Evolutionary conservation across 2,113 vertebrate species (phyloP).

Genomic region (Nibea coibor): DNA sequence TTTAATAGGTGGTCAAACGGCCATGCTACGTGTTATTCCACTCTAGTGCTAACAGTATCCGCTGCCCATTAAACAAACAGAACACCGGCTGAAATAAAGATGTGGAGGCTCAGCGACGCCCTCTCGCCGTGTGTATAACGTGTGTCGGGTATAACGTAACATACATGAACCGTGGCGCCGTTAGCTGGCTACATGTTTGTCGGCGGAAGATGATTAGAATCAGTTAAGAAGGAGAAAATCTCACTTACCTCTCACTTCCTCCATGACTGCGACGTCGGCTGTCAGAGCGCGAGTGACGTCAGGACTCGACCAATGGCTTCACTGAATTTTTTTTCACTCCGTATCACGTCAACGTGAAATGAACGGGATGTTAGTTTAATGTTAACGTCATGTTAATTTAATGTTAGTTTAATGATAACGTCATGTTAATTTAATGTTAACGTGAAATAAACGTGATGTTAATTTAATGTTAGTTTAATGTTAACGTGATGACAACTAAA

Average conservation of each 20-base stretch:
- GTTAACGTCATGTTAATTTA: too few species aligned
- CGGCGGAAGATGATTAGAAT: not conserved
- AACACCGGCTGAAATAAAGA: conserved; percentile 35
- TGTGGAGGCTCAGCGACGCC: not conserved
- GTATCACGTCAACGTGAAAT: too few species aligned
- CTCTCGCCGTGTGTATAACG: not conserved
- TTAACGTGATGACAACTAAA: too few species aligned
- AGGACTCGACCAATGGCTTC: not conserved
- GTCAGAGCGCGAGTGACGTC: conserved; percentile 67
- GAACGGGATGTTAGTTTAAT: too few species aligned
- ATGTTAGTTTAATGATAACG: too few species aligned
- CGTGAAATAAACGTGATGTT: not conserved
- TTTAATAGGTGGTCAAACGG: not conserved
- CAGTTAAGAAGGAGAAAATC: conserved; percentile 10
- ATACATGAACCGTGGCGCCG: accelerated
- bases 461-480: too few species aligned
- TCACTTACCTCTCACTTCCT: conserved; percentile 84
- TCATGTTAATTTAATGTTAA: too few species aligned
- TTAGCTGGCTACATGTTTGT: too few species aligned
- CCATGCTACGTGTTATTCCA: not conserved
- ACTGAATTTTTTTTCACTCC: not conserved
- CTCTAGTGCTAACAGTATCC: not conserved
- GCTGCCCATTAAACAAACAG: not conserved
- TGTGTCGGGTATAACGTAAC: accelerated
- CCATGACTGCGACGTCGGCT: conserved; percentile 77